Conservation (phyloP, 2,888 invertebrate species). For the Eledone cirrhosa region DNA sequence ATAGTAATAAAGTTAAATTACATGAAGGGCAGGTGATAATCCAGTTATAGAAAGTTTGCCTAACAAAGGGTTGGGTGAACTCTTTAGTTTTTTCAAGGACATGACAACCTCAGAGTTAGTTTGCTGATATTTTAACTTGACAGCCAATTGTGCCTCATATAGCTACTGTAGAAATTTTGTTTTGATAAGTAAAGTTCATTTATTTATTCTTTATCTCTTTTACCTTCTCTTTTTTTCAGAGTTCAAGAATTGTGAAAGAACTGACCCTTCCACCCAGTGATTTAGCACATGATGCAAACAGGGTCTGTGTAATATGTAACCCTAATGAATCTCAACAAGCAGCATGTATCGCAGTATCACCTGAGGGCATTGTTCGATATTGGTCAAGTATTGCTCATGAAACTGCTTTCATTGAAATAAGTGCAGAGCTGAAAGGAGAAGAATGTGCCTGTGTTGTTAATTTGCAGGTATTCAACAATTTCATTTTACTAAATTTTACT, state of each 20-base stretch:
- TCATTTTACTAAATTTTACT: too few relatives aligned
- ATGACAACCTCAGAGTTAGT: too few relatives aligned
- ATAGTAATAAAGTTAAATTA: too few relatives aligned
- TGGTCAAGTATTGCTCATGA: constrained; percentile 92
- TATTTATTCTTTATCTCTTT: too few relatives aligned
- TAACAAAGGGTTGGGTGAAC: too few relatives aligned
- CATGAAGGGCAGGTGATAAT: too few relatives aligned
- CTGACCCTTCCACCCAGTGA: constrained; percentile 90
- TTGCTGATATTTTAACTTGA: too few relatives aligned
- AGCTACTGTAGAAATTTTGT: too few relatives aligned
- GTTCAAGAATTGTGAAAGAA: constrained; percentile 71
- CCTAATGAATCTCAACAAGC: constrained; percentile 65
- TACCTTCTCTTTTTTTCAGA: constrained; percentile 60
- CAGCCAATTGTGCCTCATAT: too few relatives aligned
- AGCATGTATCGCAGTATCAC: constrained; percentile 82
- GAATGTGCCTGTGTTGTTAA: constrained; percentile 66
- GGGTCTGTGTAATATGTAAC: constrained; percentile 80
- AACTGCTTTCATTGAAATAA: constrained; percentile 83
- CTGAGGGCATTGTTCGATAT: constrained; percentile 90
- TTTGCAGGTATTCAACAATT: constrained; percentile 49
- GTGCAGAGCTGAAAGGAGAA: constrained; percentile 79
- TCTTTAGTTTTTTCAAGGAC: too few relatives aligned
- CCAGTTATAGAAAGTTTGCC: too few relatives aligned
- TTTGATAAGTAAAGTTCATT: too few relatives aligned
- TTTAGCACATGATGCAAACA: constrained; percentile 76